These are phyloP conservation scores for Capra hircus DNA, from an alignment of 2,113 vertebrate genomes.

Conservation along the genomic window DNA sequence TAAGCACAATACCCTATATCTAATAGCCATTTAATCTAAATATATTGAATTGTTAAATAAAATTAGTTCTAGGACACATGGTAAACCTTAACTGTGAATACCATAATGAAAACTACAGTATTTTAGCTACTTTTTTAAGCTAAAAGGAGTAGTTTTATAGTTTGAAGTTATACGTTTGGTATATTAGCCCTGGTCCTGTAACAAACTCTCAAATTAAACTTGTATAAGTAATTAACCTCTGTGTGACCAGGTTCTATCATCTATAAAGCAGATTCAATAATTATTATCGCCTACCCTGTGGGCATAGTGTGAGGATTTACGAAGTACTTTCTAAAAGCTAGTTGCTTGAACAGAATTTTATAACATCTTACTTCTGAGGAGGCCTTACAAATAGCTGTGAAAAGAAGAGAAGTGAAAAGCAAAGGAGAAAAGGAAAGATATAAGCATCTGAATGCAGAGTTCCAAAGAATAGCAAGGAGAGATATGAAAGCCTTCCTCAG, in stretches of 20 bases:
- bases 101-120: neutral
- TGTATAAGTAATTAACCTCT: slow-evolving; percentile 57
- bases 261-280: slow-evolving; percentile 40
- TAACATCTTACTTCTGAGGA: neutral
- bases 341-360: neutral
- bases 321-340: neutral
- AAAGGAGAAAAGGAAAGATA: too few species aligned
- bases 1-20: neutral
- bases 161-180: neutral
- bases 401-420: too few species aligned
- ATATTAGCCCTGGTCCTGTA: neutral
- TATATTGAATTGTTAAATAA: neutral
- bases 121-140: neutral
- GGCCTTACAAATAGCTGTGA: too few species aligned
- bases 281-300: neutral
- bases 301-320: slow-evolving; percentile 21
- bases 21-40: neutral
- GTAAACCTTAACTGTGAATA: neutral
- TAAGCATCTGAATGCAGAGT: too few species aligned
- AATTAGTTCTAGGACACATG: neutral
- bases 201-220: slow-evolving; percentile 8
- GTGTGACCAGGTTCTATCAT: slow-evolving; percentile 33
- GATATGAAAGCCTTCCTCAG: too few species aligned
- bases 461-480: too few species aligned
- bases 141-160: neutral